phyloP scores from a whole-genome alignment of 2,113 vertebrate genomes.

The Gavia stellata region DNA sequence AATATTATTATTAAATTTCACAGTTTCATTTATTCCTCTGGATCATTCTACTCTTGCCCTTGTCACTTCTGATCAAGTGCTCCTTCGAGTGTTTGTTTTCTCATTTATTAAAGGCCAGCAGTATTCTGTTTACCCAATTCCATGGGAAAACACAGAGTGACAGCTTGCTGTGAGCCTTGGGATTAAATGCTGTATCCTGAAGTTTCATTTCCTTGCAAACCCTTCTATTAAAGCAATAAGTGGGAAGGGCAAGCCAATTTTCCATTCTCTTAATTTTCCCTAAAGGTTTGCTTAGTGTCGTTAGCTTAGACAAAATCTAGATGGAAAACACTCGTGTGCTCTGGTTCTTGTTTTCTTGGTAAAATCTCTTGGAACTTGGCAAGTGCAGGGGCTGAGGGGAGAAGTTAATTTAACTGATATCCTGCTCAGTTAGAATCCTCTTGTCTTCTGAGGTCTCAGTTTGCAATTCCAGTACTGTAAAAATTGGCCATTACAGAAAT shows the following conservation, averaged over 20 bases:
- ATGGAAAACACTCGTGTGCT: not conserved
- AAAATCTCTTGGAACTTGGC: conserved; percentile 18
- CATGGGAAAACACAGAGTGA: conserved; percentile 6
- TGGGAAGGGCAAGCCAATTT: not conserved
- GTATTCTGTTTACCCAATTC: not conserved
- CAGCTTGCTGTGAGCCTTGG: not conserved
- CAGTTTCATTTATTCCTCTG: not conserved
- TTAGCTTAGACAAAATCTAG: conserved; percentile 6
- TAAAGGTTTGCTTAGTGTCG: not conserved
- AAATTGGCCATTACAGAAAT: not conserved
- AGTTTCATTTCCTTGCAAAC: conserved; percentile 15
- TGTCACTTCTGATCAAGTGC: conserved; percentile 1
- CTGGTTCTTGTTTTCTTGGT: conserved; percentile 31
- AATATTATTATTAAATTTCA: conserved; percentile 16
- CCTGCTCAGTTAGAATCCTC: not conserved
- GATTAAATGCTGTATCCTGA: not conserved
- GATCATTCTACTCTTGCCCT: not conserved
- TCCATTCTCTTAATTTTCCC: not conserved
- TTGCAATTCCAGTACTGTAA: not conserved
- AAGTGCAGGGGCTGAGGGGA: not conserved
- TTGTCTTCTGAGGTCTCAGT: not conserved
- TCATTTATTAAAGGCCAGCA: conserved; percentile 20
- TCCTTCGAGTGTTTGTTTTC: not conserved
- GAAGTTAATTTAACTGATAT: conserved; percentile 32
- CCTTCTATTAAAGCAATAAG: not conserved